phyloP scores from a whole-genome alignment of 2,113 vertebrate genomes.

The Mandrillus leucophaeus region DNA sequence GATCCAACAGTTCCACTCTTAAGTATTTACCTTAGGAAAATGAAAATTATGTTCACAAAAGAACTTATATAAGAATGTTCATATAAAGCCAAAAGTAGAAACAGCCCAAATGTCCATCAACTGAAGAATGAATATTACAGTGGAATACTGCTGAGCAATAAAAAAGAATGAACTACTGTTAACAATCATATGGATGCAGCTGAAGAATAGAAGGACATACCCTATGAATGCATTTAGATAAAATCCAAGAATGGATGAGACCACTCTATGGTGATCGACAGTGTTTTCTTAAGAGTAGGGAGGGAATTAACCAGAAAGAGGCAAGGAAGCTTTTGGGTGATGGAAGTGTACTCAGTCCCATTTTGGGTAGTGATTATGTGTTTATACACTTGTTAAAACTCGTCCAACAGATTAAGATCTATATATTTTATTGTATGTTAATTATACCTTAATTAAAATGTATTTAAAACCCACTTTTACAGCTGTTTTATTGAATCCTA shows the following conservation, averaged over 20 bases:
- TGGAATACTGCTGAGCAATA: not conserved
- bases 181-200: not conserved
- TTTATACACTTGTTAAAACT: not conserved
- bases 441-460: not conserved
- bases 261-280: accelerated
- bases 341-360: accelerated
- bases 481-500: not conserved
- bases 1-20: not conserved
- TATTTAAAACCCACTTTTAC: not conserved
- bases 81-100: not conserved
- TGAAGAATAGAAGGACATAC: not conserved
- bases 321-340: not conserved
- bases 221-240: not conserved
- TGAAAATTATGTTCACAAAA: not conserved
- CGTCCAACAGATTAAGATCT: not conserved
- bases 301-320: not conserved
- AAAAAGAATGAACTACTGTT: not conserved
- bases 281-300: not conserved
- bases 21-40: not conserved
- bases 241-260: not conserved
- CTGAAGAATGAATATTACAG: not conserved
- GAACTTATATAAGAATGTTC: not conserved
- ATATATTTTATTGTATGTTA: not conserved
- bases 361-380: not conserved
- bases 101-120: not conserved